A percentile compares a stretch with the other conserved stretches of the same genome.
Evolutionary conservation across 2,888 invertebrate genomes (phyloP).

Genomic region (Apodemia zela): DNA sequence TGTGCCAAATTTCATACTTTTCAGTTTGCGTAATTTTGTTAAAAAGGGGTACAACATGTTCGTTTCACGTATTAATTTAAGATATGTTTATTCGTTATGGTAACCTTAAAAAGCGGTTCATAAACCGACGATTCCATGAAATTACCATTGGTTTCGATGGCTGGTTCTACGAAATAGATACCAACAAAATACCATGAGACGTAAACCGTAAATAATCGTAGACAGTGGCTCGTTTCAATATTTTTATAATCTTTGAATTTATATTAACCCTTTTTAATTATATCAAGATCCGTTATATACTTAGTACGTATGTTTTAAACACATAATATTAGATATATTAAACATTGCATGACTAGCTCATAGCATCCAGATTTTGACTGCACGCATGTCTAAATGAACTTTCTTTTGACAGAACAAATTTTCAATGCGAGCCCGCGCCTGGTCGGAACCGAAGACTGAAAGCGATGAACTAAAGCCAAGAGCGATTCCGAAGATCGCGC

Average conservation of each 20-base stretch:
- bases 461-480: conserved; percentile 49
- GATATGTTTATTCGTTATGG: too few species aligned
- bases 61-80: too few species aligned
- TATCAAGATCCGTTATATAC: neutral
- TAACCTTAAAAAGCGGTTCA: too few species aligned
- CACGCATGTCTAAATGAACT: conserved; percentile 1
- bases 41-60: too few species aligned
- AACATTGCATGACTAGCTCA: conserved; percentile 5
- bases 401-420: conserved; percentile 85
- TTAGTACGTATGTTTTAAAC: neutral
- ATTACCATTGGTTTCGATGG: too few species aligned
- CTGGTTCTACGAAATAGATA: too few species aligned
- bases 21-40: too few species aligned
- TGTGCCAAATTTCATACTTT: too few species aligned
- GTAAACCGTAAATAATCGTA: too few species aligned
- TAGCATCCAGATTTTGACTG: neutral
- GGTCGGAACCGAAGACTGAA: conserved; percentile 83
- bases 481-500: conserved; percentile 53
- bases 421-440: conserved; percentile 89
- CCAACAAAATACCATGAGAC: neutral
- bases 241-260: neutral
- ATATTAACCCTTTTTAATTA: conserved; percentile 3
- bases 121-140: too few species aligned
- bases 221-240: neutral
- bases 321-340: neutral